A percentile compares a stretch with the other conserved stretches of the same genome.
phyloP scores from a whole-genome alignment of 2,113 vertebrate species.

The human region GRCh38 chr2:222575001-222575500 shows the following conservation, averaged over 20 bases:
- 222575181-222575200: rapidly evolving
- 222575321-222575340: neutral
- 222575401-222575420: neutral
- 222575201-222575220: neutral
- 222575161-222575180: neutral
- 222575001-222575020: neutral
- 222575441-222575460: neutral
- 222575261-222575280: neutral
- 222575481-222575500: neutral
- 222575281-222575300: neutral
- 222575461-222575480: neutral
- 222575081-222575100: neutral
- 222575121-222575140: neutral
- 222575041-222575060: neutral
- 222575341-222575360: neutral
- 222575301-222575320: neutral
- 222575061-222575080: neutral
- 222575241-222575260: neutral
- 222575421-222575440: neutral
- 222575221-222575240: neutral
- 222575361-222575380: neutral
- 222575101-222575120: neutral
- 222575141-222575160: neutral
- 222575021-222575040: neutral
- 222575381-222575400: neutral